These are phyloP conservation scores for Diabrotica virgifera DNA, from an alignment of 1,140 invertebrate genomes.

Conservation along the genomic window DNA sequence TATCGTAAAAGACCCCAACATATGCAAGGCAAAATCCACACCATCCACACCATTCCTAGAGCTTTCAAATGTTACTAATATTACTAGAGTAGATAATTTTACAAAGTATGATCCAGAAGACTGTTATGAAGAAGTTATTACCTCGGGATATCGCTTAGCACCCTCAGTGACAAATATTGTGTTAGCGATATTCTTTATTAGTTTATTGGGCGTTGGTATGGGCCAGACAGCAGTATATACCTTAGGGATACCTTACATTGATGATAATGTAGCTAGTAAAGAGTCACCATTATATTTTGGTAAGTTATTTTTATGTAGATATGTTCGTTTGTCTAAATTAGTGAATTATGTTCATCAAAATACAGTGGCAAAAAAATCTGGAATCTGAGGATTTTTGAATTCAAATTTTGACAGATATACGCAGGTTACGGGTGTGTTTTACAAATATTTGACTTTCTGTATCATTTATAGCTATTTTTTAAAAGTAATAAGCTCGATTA, in stretches of 20 bases:
- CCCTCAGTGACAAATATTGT: slow-evolving; percentile 76
- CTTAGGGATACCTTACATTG: slow-evolving; percentile 90
- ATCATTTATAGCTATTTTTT: too few species aligned
- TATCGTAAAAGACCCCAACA: slow-evolving; percentile 40
- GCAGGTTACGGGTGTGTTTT: too few species aligned
- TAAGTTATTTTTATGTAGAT: slow-evolving; percentile 48
- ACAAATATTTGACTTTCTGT: too few species aligned
- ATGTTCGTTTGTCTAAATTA: not conserved
- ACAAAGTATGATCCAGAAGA: not conserved
- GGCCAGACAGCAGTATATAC: slow-evolving; percentile 91
- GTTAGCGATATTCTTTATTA: slow-evolving; percentile 82
- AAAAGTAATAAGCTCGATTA: too few species aligned
- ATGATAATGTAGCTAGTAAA: slow-evolving; percentile 88
- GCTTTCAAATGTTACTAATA: not conserved
- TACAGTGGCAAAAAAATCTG: too few species aligned
- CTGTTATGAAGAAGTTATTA: slow-evolving; percentile 52
- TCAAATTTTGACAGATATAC: too few species aligned
- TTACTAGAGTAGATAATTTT: slow-evolving; percentile 11
- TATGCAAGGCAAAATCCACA: slow-evolving; percentile 34
- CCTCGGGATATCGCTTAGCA: slow-evolving; percentile 62
- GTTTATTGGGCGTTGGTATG: slow-evolving; percentile 84
- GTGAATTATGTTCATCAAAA: too few species aligned
- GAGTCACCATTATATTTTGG: slow-evolving; percentile 93
- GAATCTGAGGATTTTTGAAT: too few species aligned
- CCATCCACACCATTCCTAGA: slow-evolving; percentile 14